Evolutionary conservation across 2,888 invertebrate species (phyloP), one percentile per base, ranked within the genome.

Genomic region (Brachyptera risi): DNA sequence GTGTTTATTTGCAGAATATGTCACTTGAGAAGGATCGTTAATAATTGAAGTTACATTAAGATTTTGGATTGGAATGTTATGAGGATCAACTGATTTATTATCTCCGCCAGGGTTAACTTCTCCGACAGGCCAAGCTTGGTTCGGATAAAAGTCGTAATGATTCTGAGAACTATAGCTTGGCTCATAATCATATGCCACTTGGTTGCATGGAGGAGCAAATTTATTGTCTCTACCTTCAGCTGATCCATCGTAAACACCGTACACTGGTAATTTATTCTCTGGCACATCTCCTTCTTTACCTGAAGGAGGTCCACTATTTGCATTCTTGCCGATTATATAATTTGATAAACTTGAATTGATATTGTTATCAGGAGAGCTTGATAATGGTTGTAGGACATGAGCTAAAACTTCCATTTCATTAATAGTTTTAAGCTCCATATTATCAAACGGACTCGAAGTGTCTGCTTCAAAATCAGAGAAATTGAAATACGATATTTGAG

Each of bases 361-460:
- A 9, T 54, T 54, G n/a, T 35, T 17, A 23, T 47, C 54, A 23
- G 26, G 27, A 24, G 59, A 58, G 24, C 50, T 49, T 54, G 57
- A 56, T 42, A 60, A 50, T 7, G 64, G 64, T 27, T 65, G 64
- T 9, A 75, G 69, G n/a, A 93, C 91, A 75, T 91, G 88, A 13
- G 93, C 93, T 65, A 96, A 77, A 72, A 92, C 86, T 75, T 92
- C 93, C 82, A 94, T 85, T 72, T 95, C 94, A 77, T 96, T 94
- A 62, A 96, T 88, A 42, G 92, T 91, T 76, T 94, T 92, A 58
- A 96, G 75, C 76, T 92, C 94, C 76, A 93, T 87, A 77, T 90
- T 92, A 78, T 96, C 95, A 77, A 96, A 96, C 0, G 95, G 95
- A 73, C 92, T 93, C 58, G 92, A 91, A 56, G 90, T 92, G 72